Percentiles rank a stretch among this genome's conserved stretches.
Conservation (phyloP, 64 coral and sea anemone genomes). For the Porites lutea region DNA sequence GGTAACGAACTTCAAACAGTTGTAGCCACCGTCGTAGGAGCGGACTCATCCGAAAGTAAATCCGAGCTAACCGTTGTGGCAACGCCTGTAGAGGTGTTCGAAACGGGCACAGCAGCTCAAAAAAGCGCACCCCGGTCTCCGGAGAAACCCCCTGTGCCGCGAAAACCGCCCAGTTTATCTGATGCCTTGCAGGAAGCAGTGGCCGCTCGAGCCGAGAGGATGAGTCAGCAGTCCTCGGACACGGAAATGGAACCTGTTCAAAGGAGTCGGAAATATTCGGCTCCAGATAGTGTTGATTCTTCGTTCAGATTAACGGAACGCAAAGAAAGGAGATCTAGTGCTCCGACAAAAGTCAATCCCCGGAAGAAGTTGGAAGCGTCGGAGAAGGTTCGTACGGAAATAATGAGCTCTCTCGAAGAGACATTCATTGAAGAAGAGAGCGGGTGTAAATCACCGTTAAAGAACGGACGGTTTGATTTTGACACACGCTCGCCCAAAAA, state of each 20-base stretch:
- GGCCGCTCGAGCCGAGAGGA: constrained; percentile 63
- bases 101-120: not conserved
- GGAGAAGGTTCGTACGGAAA: constrained; percentile 15
- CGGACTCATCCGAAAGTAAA: constrained; percentile 3
- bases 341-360: constrained; percentile 48
- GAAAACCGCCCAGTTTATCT: constrained; percentile 59
- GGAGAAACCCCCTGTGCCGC: constrained; percentile 31
- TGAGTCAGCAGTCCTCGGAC: constrained; percentile 19
- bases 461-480: not conserved
- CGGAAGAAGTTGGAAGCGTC: constrained; percentile 21
- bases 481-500: not conserved
- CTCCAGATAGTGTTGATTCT: not conserved
- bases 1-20: not conserved
- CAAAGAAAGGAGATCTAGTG: constrained; percentile 41
- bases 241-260: not conserved
- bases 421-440: constrained; percentile 37
- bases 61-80: constrained; percentile 18
- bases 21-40: constrained; percentile 38
- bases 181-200: constrained; percentile 83
- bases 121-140: not conserved
- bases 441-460: not conserved
- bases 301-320: not conserved
- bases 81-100: constrained; percentile 20
- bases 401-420: constrained; percentile 34
- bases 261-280: constrained; percentile 22